Evolutionary conservation across 2,888 invertebrate genomes (phyloP).

Genomic region (Trachelus iudaicus): DNA sequence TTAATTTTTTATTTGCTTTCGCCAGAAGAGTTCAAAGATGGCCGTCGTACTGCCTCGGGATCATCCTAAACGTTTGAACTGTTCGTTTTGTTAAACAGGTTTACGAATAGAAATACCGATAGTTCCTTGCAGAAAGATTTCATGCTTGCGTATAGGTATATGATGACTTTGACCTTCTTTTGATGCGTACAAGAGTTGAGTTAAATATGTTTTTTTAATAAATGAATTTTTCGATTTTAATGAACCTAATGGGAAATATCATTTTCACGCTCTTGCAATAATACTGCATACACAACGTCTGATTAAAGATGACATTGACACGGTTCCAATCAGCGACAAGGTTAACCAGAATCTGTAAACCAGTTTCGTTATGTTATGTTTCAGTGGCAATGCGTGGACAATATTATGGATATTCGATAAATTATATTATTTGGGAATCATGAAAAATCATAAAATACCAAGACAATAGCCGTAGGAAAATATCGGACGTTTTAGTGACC

Average conservation of each 20-base stretch:
- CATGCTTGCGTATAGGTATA: neutral
- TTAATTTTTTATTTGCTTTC: neutral
- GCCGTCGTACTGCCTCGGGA: neutral
- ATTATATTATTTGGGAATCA: neutral
- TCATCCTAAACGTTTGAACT: neutral
- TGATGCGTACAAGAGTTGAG: neutral
- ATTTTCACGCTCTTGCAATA: neutral
- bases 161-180: neutral
- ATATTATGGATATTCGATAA: neutral
- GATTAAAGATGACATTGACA: constrained; percentile 36
- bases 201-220: neutral
- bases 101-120: neutral
- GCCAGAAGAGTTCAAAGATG: neutral
- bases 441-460: neutral
- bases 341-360: constrained; percentile 39
- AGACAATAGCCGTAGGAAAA: neutral
- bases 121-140: neutral
- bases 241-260: neutral
- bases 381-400: neutral
- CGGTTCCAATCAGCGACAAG: constrained; percentile 41
- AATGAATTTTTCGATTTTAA: neutral
- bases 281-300: neutral
- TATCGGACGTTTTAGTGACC: neutral
- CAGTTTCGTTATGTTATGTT: constrained; percentile 27
- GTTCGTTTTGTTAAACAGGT: neutral